Base-by-base conservation (phyloP, 2,888 invertebrate genomes). In the Pristionchus entomophagus region DNA sequence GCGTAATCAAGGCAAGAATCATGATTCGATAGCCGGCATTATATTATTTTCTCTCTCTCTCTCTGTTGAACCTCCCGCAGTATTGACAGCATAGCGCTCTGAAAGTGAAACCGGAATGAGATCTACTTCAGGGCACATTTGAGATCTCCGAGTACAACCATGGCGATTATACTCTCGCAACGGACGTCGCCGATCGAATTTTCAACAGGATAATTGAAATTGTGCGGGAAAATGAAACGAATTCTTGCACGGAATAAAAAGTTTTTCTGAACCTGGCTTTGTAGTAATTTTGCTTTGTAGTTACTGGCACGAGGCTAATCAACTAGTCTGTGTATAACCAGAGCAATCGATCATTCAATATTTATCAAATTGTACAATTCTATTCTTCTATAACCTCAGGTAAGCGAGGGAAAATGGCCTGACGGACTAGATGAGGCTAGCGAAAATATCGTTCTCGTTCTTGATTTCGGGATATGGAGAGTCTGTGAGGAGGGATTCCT, bases 391-490 rank as follows among this genome's bases (percentile, higher is more conserved):
- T 8, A 19, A 29, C 26, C 69, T 29, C 41, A 41, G 45, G n/a
- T 84, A 10, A 5, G 32, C 22, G 32, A 84, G 35, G 14, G 51
- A n/a, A n/a, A n/a, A n/a, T n/a, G n/a, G n/a, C n/a, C n/a, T 69
- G 22, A 69, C 19, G 12, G 45, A 49, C 84, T 84, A 62, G 62
- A 84, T 29, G 19, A 84, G 84, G 29, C 49, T n/a, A 29, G 38
- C 38, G 49, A 87, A 86, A 38, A 88, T 87, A 69, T 89, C 89
- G 59, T 86, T 86, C 56, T 84, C 87, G 88, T 87, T 87, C 77
- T 90, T 88, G 45, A 89, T 84, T 69, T 87, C 78, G 51, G 88
- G 86, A 10, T 86, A 56, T 65, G 84, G 62, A 19, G 87, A 77
- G 45, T 85, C 45, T 82, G 86, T 87, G 86, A 87, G 87, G 51